Evolutionary conservation across 2,888 invertebrate species (phyloP), one percentile per base, ranked within the genome.

Genomic region (Tachina lurida): DNA sequence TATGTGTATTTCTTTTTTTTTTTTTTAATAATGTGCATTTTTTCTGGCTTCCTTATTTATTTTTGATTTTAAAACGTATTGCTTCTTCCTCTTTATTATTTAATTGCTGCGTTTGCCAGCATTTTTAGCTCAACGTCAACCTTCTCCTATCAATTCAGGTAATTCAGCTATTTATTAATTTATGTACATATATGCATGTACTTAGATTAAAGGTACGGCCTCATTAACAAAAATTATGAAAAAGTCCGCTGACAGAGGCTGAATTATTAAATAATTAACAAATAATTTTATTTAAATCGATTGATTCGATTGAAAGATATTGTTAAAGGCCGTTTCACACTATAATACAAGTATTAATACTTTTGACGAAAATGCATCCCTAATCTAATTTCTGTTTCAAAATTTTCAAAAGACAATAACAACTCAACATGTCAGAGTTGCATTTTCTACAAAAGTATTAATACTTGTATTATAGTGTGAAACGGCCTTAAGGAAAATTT

Each of bases 1-100:
- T 63, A 2, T 56, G 47, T 31, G 47, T 22, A 31, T 31, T 31
- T 31, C 31, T 7, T 31, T 31, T 4, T 71, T 43, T 43, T 79
- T 63, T 47, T 15, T 15, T 10, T 10, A 19, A 17, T 39, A 31
- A 39, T 52, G 4, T 13, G 9, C 43, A 41, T 22, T 75, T 65
- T 70, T 60, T 45, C 54, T 12, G 41, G 22, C 13, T 83, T 73
- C 71, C 19, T 76, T 80, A 67, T 84, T 80, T 81, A 74, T 74
- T 81, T 78, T 70, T 52, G 76, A 81, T 75, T 81, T 77, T 81
- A 63, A 81, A 81, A 78, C 58, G 63, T 74, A 74, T 78, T 85
- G 68, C 78, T 70, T 77, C 63, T 75, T 68, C 31, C 3, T 73
- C 43, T 70, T 84, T 71, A 80, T 65, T 79, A 79, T 81, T 84